phyloP scores from a whole-genome alignment of 2,888 invertebrate genomes.

The Cantharis flavilabris region DNA sequence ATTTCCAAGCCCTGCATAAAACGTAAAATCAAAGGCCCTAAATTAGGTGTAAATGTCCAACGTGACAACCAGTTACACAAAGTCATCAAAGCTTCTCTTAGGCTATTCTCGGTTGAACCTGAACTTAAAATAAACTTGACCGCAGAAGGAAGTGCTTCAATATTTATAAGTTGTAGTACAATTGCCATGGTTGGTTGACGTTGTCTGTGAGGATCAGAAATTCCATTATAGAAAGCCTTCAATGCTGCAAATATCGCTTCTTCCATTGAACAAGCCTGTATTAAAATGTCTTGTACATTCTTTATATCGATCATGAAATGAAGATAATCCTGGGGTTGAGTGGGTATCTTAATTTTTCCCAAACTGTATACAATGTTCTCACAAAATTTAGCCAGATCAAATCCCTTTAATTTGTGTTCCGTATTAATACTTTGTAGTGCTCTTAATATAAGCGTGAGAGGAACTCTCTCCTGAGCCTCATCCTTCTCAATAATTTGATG shows the following conservation, averaged over 20 bases:
- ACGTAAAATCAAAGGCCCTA: slow-evolving; percentile 69
- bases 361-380: slow-evolving; percentile 60
- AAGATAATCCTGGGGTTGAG: slow-evolving; percentile 44
- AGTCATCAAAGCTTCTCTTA: slow-evolving; percentile 66
- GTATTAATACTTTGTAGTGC: slow-evolving; percentile 56
- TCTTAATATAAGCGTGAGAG: slow-evolving; percentile 59
- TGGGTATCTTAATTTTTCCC: slow-evolving; percentile 53
- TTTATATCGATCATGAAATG: slow-evolving; percentile 49
- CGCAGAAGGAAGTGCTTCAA: slow-evolving; percentile 49
- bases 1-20: slow-evolving; percentile 67
- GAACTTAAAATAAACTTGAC: slow-evolving; percentile 55
- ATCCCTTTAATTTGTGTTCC: slow-evolving; percentile 53
- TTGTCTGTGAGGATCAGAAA: slow-evolving; percentile 63
- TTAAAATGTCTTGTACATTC: slow-evolving; percentile 47
- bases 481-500: slow-evolving; percentile 62
- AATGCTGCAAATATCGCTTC: slow-evolving; percentile 62
- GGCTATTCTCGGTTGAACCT: slow-evolving; percentile 57
- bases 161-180: slow-evolving; percentile 61
- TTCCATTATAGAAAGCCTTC: slow-evolving; percentile 63
- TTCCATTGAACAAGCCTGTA: slow-evolving; percentile 51
- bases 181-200: slow-evolving; percentile 65
- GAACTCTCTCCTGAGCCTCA: slow-evolving; percentile 54
- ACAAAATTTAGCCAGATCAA: slow-evolving; percentile 58
- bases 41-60: slow-evolving; percentile 65
- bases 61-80: slow-evolving; percentile 71